Evolutionary conservation across 2,797 vertebrate genomes (phyloP), one percentile per base, ranked within the genome.

Genomic region (Cottoperca gobio): DNA sequence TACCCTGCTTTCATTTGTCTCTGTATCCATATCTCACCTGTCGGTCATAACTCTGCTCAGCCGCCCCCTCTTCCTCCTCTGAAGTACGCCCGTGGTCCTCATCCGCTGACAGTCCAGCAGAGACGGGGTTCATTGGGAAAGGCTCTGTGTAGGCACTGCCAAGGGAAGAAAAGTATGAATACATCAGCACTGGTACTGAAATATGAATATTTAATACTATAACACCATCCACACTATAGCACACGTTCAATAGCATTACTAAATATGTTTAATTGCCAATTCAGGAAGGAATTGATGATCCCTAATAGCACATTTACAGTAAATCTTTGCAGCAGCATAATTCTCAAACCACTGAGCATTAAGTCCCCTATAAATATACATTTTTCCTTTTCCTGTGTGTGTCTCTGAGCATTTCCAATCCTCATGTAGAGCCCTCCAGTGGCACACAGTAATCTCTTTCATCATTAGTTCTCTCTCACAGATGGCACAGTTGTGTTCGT

Each of bases 81-180:
- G 98, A 99, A 84, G 96, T 99, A 17, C 95, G 95, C 4, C 94
- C 95, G 4, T 97, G 96, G 81, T 99, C 98, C 71, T 98, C 98
- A 1, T 99, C 97, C 0, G 95, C 95, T 0, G 96, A 94, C 45
- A 87, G 92, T 35, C 78, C 85, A 8, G 83, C 82, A 1, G 95
- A 93, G 73, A 95, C 65, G 0, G 95, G 85, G 76, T 94, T 97
- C 67, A 97, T 92, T 40, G 96, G 97, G 90, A 98, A 98, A 40
- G 97, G 97, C 90, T 99, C 98, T 0, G 97, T 98, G 91, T 99
- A 98, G 88, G 97, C 96, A 82, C 97, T 99, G 93, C 17, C 12
- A 33, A 66, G 3, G 16, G 50, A 10, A 61, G 58, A 50, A 61
- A 64, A 67, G 28, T 5, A 40, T 76, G 7, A 81, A 71, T 45